Evolutionary conservation across 2,113 vertebrate species (phyloP).

Genomic region (Nothocercus nigrocapillus): DNA sequence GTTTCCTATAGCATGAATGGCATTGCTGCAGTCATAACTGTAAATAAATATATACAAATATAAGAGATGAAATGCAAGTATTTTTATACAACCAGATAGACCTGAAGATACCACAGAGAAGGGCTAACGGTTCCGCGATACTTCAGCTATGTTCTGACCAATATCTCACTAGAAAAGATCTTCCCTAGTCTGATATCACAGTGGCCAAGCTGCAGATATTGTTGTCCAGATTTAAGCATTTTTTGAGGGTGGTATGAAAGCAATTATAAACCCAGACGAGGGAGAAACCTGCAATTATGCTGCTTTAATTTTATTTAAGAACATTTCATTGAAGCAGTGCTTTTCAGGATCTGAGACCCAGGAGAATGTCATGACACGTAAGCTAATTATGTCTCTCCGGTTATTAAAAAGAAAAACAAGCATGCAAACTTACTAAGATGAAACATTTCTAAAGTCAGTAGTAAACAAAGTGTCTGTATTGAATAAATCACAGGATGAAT

Average conservation of each 20-base stretch:
- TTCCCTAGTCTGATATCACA: background rate
- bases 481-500: background rate
- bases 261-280: slow-evolving; percentile 7
- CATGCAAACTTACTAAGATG: background rate
- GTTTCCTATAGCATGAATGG: background rate
- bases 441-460: background rate
- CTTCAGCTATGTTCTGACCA: background rate
- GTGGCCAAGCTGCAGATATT: background rate
- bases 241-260: slow-evolving; percentile 19
- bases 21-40: background rate
- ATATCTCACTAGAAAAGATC: background rate
- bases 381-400: slow-evolving; percentile 1
- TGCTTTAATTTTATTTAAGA: background rate
- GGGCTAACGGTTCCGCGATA: background rate
- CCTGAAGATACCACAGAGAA: background rate
- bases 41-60: background rate
- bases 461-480: background rate
- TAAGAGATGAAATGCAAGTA: background rate
- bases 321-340: background rate
- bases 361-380: background rate
- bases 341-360: background rate
- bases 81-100: background rate
- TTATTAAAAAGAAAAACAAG: slow-evolving; percentile 13
- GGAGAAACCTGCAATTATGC: slow-evolving; percentile 6
- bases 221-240: background rate